Conservation (phyloP, 2,113 vertebrate genomes). For the Jacana jacana region DNA sequence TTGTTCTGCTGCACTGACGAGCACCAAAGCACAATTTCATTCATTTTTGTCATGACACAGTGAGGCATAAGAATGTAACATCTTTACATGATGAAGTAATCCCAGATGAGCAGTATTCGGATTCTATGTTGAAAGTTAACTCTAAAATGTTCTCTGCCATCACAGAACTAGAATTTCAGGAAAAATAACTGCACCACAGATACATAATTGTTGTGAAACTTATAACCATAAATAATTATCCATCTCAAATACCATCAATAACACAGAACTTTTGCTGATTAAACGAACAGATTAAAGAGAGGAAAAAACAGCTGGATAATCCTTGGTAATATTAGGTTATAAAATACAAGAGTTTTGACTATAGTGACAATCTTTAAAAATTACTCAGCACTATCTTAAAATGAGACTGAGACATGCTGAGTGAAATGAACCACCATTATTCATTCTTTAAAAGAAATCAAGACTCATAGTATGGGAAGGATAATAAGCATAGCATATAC, state of each 20-base stretch:
- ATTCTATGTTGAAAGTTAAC: background rate
- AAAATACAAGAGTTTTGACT: background rate
- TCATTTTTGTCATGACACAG: background rate
- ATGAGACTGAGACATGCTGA: background rate
- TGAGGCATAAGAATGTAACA: background rate
- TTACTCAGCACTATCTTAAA: background rate
- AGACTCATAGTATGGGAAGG: background rate
- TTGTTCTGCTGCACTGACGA: background rate
- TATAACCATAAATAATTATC: background rate
- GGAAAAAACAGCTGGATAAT: background rate
- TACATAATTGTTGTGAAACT: background rate
- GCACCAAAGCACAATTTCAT: background rate
- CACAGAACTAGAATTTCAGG: background rate
- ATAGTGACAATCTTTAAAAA: background rate
- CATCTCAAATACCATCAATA: background rate
- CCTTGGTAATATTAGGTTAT: background rate
- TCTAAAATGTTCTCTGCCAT: background rate
- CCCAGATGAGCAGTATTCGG: background rate
- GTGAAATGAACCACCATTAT: background rate
- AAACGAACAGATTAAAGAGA: background rate
- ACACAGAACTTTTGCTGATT: background rate
- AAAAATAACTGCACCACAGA: background rate
- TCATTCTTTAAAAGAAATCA: background rate
- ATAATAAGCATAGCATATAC: background rate
- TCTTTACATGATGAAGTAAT: background rate